Percentiles rank a stretch among this genome's conserved stretches.
phyloP scores from a whole-genome alignment of 2,888 invertebrate genomes.

The Caenorhabditis sp. region DNA sequence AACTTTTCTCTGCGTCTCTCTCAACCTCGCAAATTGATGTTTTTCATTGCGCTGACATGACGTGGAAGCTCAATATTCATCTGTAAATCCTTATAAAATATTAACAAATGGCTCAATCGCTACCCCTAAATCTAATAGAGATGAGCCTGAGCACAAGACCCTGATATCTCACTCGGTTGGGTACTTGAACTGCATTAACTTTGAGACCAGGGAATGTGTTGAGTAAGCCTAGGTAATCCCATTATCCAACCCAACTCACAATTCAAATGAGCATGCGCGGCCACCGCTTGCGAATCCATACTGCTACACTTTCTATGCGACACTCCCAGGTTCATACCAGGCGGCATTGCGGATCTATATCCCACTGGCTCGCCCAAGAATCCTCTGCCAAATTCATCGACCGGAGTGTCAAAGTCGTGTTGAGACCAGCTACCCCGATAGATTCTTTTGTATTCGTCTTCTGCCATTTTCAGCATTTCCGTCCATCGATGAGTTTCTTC shows the following conservation, averaged over 20 bases:
- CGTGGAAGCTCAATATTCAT: too few relatives aligned
- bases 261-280: conserved; percentile 54
- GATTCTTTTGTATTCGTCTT: conserved; percentile 51
- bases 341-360: conserved; percentile 8
- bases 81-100: too few relatives aligned
- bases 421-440: conserved; percentile 13
- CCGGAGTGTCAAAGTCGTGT: conserved; percentile 26
- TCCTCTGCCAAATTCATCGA: conserved; percentile 29
- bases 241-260: conserved; percentile 50
- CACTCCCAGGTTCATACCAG: conserved; percentile 14
- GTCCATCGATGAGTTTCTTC: conserved; percentile 73
- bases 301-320: conserved; percentile 67
- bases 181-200: too few relatives aligned
- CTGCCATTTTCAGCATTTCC: conserved; percentile 69
- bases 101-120: too few relatives aligned
- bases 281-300: conserved; percentile 69
- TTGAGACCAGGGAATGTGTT: too few relatives aligned
- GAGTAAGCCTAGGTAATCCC: too few relatives aligned
- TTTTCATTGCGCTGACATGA: too few relatives aligned
- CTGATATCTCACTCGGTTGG: too few relatives aligned
- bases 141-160: too few relatives aligned
- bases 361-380: conserved; percentile 12
- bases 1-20: too few relatives aligned
- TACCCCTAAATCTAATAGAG: too few relatives aligned
- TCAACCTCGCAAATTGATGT: too few relatives aligned